A percentile compares a stretch with the other conserved stretches of the same genome.
Conservation (phyloP, 2,888 invertebrate species). For the Lasioglossum morio region DNA sequence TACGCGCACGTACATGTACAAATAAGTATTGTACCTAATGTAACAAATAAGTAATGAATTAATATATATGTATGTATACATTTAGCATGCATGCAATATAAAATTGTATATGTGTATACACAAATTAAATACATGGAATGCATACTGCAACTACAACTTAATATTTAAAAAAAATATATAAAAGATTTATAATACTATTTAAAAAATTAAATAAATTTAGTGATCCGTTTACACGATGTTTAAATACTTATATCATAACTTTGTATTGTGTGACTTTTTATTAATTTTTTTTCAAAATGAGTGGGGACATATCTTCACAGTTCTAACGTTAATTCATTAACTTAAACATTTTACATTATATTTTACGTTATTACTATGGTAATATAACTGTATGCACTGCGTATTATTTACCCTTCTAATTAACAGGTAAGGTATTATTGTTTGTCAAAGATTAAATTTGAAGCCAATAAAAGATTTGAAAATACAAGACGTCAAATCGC, state of each 20-base stretch:
- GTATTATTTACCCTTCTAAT: conserved; percentile 28
- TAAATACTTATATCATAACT: conserved; percentile 37
- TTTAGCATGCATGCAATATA: conserved; percentile 62
- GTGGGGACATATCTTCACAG: not conserved
- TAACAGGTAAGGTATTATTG: not conserved
- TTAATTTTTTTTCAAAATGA: conserved; percentile 22
- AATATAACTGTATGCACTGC: conserved; percentile 19
- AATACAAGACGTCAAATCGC: not conserved
- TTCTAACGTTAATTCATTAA: conserved; percentile 16
- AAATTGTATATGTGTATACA: conserved; percentile 55
- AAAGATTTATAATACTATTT: conserved; percentile 43
- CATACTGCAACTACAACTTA: conserved; percentile 43
- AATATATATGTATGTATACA: conserved; percentile 54
- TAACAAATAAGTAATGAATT: conserved; percentile 45
- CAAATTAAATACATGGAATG: conserved; percentile 39
- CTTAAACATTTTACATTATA: conserved; percentile 17
- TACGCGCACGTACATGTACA: conserved; percentile 39
- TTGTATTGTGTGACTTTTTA: conserved; percentile 24
- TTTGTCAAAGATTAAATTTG: not conserved
- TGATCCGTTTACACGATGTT: conserved; percentile 28
- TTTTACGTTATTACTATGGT: conserved; percentile 27
- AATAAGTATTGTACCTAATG: conserved; percentile 54
- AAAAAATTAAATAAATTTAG: conserved; percentile 36
- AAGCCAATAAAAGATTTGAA: conserved; percentile 1
- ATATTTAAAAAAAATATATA: conserved; percentile 37